Percentiles rank a stretch among this genome's conserved stretches.
These are phyloP conservation scores for Pseudorhombus dupliciocellatus DNA, from an alignment of 2,113 vertebrate species.

Conservation along the genomic window DNA sequence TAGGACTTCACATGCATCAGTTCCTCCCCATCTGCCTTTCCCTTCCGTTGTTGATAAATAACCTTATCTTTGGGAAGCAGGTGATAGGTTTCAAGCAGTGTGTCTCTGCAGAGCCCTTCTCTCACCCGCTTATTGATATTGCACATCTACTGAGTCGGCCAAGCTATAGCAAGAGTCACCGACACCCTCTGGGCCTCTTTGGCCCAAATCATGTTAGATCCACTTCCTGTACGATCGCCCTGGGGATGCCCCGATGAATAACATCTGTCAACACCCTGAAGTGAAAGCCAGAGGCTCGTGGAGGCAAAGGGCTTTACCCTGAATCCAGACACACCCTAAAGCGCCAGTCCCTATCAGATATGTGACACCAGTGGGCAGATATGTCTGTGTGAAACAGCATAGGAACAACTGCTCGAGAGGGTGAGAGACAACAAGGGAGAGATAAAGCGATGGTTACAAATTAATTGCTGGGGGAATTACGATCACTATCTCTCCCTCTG, in stretches of 20 bases:
- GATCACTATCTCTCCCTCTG: slow-evolving; percentile 65
- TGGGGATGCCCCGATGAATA: slow-evolving; percentile 73
- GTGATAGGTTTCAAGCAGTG: slow-evolving; percentile 74
- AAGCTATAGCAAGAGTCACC: slow-evolving; percentile 58
- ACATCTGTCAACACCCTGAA: slow-evolving; percentile 81
- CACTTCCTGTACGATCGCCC: slow-evolving; percentile 71
- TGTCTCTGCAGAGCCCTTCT: slow-evolving; percentile 56
- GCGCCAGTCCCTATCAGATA: slow-evolving; percentile 61
- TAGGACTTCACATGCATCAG: slow-evolving; percentile 44
- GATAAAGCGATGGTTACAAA: slow-evolving; percentile 61
- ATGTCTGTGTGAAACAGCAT: slow-evolving; percentile 19
- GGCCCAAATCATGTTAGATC: slow-evolving; percentile 77
- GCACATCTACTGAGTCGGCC: slow-evolving; percentile 73
- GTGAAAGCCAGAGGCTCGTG: slow-evolving; percentile 66
- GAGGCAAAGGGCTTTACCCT: slow-evolving; percentile 58
- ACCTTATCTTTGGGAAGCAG: slow-evolving; percentile 78
- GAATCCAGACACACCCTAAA: slow-evolving; percentile 58
- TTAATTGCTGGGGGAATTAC: slow-evolving; percentile 74
- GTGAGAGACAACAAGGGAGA: slow-evolving; percentile 47
- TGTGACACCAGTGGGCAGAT: slow-evolving; percentile 38
- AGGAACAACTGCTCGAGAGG: slow-evolving; percentile 33
- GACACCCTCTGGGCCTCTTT: slow-evolving; percentile 65
- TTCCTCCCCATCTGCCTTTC: slow-evolving; percentile 51
- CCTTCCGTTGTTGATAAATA: slow-evolving; percentile 68
- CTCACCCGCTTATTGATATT: slow-evolving; percentile 76